Percentiles rank a stretch among this genome's conserved stretches.
These are phyloP conservation scores for Coleophora flavipennella DNA, from an alignment of 2,888 invertebrate species.

Conservation along the genomic window DNA sequence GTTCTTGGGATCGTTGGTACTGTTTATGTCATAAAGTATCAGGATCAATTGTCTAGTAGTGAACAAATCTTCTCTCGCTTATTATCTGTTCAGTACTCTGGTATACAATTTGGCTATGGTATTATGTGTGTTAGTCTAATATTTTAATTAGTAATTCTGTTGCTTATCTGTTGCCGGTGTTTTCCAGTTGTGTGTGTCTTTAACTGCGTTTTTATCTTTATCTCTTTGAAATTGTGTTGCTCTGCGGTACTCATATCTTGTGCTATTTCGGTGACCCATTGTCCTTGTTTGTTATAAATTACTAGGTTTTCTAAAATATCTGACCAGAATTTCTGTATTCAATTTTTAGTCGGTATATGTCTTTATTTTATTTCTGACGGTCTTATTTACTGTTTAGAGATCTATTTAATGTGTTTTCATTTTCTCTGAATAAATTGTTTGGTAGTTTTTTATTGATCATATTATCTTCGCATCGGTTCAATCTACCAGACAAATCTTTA, in stretches of 20 bases:
- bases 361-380: not conserved
- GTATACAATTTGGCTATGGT: not conserved
- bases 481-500: constrained; percentile 8
- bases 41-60: constrained; percentile 6
- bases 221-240: not conserved
- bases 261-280: not conserved
- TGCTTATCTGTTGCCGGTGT: not conserved
- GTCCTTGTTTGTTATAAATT: not conserved
- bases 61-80: constrained; percentile 7
- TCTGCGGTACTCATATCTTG: not conserved
- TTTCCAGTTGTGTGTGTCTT: not conserved
- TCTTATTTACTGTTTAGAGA: no score
- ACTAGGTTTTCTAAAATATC: constrained; percentile 1
- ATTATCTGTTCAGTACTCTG: not conserved
- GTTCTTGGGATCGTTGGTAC: constrained; percentile 4
- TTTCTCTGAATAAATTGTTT: constrained; percentile 4
- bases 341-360: not conserved
- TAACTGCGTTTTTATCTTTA: not conserved
- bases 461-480: constrained; percentile 6
- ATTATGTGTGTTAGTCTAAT: not conserved
- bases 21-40: constrained; percentile 2
- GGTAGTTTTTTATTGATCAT: constrained; percentile 4
- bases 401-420: constrained; percentile 4
- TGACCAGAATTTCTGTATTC: not conserved
- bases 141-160: constrained; percentile 1